Evolutionary conservation across 2,888 invertebrate species (phyloP), one percentile per base, ranked within the genome.

Genomic region (Nebria salina): DNA sequence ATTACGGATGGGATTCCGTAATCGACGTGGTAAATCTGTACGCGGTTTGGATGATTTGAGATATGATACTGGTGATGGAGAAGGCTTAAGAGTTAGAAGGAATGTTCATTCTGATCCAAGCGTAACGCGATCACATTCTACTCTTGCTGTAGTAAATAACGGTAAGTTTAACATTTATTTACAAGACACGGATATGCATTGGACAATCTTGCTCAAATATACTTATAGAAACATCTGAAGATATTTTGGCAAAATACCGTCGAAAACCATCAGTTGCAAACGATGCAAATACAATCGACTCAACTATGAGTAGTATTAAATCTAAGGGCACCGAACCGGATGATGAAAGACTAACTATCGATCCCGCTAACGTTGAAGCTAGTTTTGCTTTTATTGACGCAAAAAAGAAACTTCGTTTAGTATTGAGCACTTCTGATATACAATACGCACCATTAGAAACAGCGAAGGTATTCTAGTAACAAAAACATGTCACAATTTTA

Each of bases 221-320:
- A 86, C 54, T 54, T 54, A 88, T 88, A 86, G 97, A 97, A 90
- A 93, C 93, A 64, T 94, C 95, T 0, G 98, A 98, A 86, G 97
- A 98, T 86, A 98, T 98, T 86, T 91, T 98, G 84, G 98, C 97
- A 68, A 98, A 98, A 89, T 98, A 98, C 89, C 91, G 98, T 3
- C 92, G 93, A 84, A 93, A 94, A 87, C 91, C 92, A 80, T 91
- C 92, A 83, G 90, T 89, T 20, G 91, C 91, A 77, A 91, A 91
- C 54, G 91, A 91, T 84, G 90, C 90, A 81, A 83, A 84, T 43
- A 83, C 84, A 9, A 83, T 83, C 54, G 90, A 91, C 8, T 89
- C 89, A 5, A 86, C 87, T 2, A 88, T 88, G 73, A 89, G 88
- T 82, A 87, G 86, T 83, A 87, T 34, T 41, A 82, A 82, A 72